Evolutionary conservation across 2,113 vertebrate species (phyloP), one percentile per base, ranked within the genome.

Genomic region (Cepphus grylle): DNA sequence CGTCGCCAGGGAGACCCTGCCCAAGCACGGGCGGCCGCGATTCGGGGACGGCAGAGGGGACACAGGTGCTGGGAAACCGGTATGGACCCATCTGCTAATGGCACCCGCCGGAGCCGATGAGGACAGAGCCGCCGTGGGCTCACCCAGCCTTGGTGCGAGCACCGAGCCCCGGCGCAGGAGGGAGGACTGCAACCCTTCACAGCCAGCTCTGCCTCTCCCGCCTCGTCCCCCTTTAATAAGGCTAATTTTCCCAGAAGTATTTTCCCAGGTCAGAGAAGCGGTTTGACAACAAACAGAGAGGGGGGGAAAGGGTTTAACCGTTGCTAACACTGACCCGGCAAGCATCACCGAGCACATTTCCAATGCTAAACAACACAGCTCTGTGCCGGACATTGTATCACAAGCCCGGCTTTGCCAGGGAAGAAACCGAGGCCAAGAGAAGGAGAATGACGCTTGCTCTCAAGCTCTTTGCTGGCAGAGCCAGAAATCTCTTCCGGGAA

Each of bases 1-100:
- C 81, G 98, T 99, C 98, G 94, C 98, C 98, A 98, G 77, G 98
- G 99, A 98, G 97, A 99, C 96, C 78, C 94, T 93, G 98, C 97
- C 96, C 98, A 32, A 89, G 97, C 96, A 87, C 90, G 94, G 87
- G 83, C 76, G 30, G 95, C 93, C 86, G 23, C 88, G 84, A n/a
- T 65, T 82, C 90, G 81, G 95, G 97, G 97, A 77, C 15, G 61
- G 96, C 97, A 93, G 81, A 96, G 96, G 97, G 98, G 98, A 97
- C 98, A 96, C 98, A 98, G 98, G 98, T 98, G 96, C 96, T 95
- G 90, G 79, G 95, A 97, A 96, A 96, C 82, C 94, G 67, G 96
- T 62, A 90, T 15, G 70, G 97, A 94, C 95, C 96, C 79, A 76
- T 77, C 93, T 94, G 93, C 93, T 94, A 94, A 81, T 91, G 98